Evolutionary conservation across 2,888 invertebrate species (phyloP).

Genomic region (Ctena decussata): DNA sequence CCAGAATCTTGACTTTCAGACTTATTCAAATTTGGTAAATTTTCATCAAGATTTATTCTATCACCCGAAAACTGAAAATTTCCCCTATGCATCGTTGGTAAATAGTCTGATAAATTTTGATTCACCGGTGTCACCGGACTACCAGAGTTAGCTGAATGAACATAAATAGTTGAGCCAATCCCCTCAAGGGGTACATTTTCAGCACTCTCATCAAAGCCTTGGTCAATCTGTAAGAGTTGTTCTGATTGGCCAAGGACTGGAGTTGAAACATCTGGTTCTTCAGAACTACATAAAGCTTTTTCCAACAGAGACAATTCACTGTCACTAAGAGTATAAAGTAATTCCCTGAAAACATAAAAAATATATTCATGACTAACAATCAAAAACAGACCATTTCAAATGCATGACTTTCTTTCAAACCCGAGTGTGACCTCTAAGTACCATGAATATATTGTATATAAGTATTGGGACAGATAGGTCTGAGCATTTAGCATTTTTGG

Average conservation of each 20-base stretch:
- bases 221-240: conserved; percentile 64
- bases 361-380: not conserved
- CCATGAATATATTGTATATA: no score
- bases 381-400: not conserved
- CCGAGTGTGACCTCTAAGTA: no score
- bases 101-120: conserved; percentile 12
- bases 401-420: no score
- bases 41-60: conserved; percentile 26
- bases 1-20: conserved; percentile 84
- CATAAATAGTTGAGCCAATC: conserved; percentile 55
- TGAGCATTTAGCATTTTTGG: no score
- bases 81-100: conserved; percentile 41
- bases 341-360: conserved; percentile 89
- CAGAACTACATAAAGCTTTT: conserved; percentile 95
- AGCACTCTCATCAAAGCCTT: conserved; percentile 68
- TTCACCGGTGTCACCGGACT: conserved; percentile 71
- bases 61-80: conserved; percentile 30
- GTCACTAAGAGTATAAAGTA: conserved; percentile 95
- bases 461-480: no score
- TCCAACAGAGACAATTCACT: conserved; percentile 95
- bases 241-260: conserved; percentile 32
- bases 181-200: conserved; percentile 45
- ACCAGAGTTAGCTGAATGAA: conserved; percentile 67
- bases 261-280: conserved; percentile 86
- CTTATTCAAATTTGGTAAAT: conserved; percentile 67